Percentiles rank a stretch among this genome's conserved stretches.
Conservation (phyloP, 2,888 invertebrate genomes). For the Linnaemya tessellans region DNA sequence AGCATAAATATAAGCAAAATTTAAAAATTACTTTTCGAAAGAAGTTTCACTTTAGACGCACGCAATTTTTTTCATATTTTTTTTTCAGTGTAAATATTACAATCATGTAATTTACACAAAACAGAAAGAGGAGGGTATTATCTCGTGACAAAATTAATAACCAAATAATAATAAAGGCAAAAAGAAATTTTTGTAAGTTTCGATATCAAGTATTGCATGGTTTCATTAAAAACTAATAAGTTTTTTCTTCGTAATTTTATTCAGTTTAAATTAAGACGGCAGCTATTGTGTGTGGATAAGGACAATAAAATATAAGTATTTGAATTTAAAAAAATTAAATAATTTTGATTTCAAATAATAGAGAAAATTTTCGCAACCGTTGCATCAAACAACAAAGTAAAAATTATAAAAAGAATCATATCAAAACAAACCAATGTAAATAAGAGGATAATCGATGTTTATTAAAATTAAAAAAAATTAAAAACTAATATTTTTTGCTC, state of each 20-base stretch:
- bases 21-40: no score
- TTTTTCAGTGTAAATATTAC: neutral
- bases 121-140: neutral
- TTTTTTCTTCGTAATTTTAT: slow-evolving; percentile 31
- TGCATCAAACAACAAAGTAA: neutral
- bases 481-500: no score
- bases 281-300: neutral
- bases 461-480: no score
- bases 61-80: neutral
- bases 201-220: slow-evolving; percentile 36
- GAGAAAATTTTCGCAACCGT: neutral
- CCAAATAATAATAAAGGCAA: slow-evolving; percentile 21
- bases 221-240: slow-evolving; percentile 65
- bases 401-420: no score
- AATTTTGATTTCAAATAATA: no score
- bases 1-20: no score
- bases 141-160: slow-evolving; percentile 68
- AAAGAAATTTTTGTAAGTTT: slow-evolving; percentile 27
- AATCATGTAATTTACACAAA: neutral
- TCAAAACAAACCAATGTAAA: no score
- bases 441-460: no score
- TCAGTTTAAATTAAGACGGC: slow-evolving; percentile 38
- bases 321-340: neutral
- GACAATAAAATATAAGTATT: neutral
- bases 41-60: no score